A percentile compares a stretch with the other conserved stretches of the same genome.
Conservation (phyloP, 2,113 vertebrate genomes). For the Proterorhinus semilunaris region DNA sequence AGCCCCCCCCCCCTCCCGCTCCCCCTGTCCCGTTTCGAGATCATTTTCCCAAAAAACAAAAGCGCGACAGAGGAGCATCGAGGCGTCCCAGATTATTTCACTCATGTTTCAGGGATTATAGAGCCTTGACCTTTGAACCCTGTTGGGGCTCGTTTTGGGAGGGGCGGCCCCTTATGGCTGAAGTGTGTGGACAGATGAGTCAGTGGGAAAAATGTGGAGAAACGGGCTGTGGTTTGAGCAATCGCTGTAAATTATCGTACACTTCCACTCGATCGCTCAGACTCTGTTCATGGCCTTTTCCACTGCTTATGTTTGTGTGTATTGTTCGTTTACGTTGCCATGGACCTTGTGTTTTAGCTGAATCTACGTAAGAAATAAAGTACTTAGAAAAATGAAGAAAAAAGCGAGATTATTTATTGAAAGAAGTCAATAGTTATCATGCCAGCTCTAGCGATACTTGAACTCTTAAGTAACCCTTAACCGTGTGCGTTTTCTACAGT, state of each 20-base stretch:
- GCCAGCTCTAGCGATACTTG: no score
- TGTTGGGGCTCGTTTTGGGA: conserved; percentile 44
- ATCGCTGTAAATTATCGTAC: conserved; percentile 38
- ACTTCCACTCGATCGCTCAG: no score
- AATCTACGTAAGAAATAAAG: no score
- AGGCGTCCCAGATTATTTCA: conserved; percentile 69
- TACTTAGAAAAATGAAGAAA: no score
- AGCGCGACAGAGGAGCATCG: conserved; percentile 29
- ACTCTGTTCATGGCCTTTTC: no score
- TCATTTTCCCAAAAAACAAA: conserved; percentile 59
- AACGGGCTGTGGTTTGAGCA: conserved; percentile 39
- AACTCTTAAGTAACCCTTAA: no score
- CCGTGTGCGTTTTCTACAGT: no score
- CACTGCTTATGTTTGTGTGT: no score
- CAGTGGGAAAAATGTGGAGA: background rate
- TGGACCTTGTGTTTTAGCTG: no score
- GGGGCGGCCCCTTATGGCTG: conserved; percentile 9
- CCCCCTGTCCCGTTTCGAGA: conserved; percentile 39
- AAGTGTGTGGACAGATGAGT: conserved; percentile 9
- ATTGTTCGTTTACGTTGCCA: no score
- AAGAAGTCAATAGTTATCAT: no score
- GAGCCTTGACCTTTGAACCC: conserved; percentile 67
- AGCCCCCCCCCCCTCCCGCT: background rate
- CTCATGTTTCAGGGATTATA: conserved; percentile 73
- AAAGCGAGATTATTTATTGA: no score